These are phyloP conservation scores for Euplagia quadripunctaria DNA, from an alignment of 2,888 invertebrate genomes.

Conservation along the genomic window DNA sequence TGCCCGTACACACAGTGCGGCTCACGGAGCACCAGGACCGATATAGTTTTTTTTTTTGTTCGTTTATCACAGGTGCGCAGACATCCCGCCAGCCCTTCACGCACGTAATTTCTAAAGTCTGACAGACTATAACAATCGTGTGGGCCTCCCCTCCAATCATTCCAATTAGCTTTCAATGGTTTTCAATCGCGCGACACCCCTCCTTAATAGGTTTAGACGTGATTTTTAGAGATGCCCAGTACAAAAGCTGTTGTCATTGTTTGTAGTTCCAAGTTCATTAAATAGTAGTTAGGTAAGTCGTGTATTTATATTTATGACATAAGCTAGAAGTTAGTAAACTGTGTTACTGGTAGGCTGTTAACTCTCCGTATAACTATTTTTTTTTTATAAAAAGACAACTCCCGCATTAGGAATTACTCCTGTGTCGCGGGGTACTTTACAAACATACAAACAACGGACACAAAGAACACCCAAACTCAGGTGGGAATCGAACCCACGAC, in stretches of 20 bases:
- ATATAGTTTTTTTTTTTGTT: slow-evolving; percentile 1
- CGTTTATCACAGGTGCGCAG: slow-evolving; percentile 8
- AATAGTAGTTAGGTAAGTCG: no score
- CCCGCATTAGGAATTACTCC: no score
- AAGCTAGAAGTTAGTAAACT: slow-evolving; percentile 17
- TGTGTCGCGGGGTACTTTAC: no score
- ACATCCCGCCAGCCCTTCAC: neutral
- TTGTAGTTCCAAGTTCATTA: no score
- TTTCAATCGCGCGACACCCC: slow-evolving; percentile 57
- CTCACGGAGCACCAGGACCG: neutral
- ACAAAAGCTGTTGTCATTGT: slow-evolving; percentile 19
- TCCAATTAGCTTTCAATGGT: slow-evolving; percentile 78
- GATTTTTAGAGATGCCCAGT: slow-evolving; percentile 27
- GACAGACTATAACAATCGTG: slow-evolving; percentile 59
- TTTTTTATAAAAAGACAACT: no score
- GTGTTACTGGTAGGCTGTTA: neutral
- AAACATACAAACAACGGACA: no score
- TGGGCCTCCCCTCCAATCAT: slow-evolving; percentile 65
- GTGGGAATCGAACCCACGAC: no score
- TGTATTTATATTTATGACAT: no score
- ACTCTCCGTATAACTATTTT: neutral
- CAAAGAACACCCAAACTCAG: no score
- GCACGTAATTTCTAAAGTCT: slow-evolving; percentile 39
- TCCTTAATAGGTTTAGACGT: slow-evolving; percentile 52
- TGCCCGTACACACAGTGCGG: no score